Evolutionary conservation across 2,113 vertebrate species (phyloP), one percentile per base, ranked within the genome.

Genomic region (Notarius quadriscutis): DNA sequence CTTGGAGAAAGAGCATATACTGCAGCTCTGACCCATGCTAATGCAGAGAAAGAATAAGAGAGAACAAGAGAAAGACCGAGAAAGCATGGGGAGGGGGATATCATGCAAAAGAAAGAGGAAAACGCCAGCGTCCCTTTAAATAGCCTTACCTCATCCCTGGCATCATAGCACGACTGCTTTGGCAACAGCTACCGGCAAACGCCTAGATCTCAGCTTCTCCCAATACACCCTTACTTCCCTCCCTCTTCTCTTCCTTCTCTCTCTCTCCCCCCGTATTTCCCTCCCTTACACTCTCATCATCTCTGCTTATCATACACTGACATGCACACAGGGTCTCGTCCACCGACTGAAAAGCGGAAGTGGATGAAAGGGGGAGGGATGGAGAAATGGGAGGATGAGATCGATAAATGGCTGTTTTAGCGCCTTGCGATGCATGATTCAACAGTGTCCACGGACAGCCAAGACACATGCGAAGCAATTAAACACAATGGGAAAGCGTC

Each of bases 71-170:
- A 58, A 77, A 86, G 63, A 85, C 25, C 48, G 72, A 65, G 30
- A 75, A n/a, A 48, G 41, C 0, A 58, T 58, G 58, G 14, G 77
- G 65, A 83, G 55, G 83, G 55, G 63, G 14, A 55, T 8, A 67
- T 83, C 48, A 53, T 3, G 81, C 48, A 51, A 78, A 58, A 88
- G 90, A 51, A 6, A 20, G 34, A 78, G 84, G 75, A 83, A 25
- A 72, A 48, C 15, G 5, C 22, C 25, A 67, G 41, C 11, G 2
- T 25, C 20, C 11, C 12, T 83, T 62, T 74, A 63, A 82, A 78
- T 55, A 90, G 89, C 89, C 94, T 94, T 92, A 94, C 93, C 94
- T 95, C 86, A 65, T 91, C 89, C 86, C 89, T 88, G 41, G 89
- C 91, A 15, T 91, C 91, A 89, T 89, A 85, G 67, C 75, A 65